Conservation (phyloP, 2,113 vertebrate species). For the Jacana jacana region DNA sequence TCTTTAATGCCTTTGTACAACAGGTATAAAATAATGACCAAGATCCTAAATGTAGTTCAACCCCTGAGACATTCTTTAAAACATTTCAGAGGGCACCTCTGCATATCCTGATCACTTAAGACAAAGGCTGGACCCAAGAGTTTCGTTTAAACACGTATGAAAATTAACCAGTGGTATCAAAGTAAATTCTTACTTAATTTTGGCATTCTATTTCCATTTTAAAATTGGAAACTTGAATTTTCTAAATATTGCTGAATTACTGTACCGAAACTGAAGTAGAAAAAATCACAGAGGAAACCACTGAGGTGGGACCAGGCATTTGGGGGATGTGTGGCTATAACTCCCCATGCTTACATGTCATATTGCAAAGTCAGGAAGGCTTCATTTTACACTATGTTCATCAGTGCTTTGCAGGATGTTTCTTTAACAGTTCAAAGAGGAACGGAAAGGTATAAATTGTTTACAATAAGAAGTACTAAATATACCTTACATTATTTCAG, state of each 20-base stretch:
- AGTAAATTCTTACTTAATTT: background rate
- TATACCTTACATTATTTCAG: background rate
- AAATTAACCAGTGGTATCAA: background rate
- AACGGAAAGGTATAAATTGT: background rate
- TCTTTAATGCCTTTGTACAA: background rate
- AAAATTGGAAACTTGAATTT: background rate
- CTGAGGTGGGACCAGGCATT: background rate
- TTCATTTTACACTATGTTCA: background rate
- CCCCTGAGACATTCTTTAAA: background rate
- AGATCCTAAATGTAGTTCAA: background rate
- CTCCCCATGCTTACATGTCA: background rate
- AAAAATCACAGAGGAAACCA: background rate
- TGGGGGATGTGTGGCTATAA: background rate
- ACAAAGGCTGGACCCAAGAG: background rate
- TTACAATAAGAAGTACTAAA: background rate
- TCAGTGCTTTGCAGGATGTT: background rate
- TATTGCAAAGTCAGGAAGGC: background rate
- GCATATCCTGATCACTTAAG: background rate
- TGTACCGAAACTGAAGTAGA: background rate
- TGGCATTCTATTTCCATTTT: background rate
- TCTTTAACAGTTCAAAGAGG: background rate
- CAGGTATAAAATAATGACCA: background rate
- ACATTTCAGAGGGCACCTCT: background rate
- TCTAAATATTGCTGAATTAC: background rate
- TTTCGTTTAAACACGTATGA: background rate